Evolutionary conservation across 2,797 vertebrate genomes (phyloP).

Genomic region (Sebastes matsubarae): DNA sequence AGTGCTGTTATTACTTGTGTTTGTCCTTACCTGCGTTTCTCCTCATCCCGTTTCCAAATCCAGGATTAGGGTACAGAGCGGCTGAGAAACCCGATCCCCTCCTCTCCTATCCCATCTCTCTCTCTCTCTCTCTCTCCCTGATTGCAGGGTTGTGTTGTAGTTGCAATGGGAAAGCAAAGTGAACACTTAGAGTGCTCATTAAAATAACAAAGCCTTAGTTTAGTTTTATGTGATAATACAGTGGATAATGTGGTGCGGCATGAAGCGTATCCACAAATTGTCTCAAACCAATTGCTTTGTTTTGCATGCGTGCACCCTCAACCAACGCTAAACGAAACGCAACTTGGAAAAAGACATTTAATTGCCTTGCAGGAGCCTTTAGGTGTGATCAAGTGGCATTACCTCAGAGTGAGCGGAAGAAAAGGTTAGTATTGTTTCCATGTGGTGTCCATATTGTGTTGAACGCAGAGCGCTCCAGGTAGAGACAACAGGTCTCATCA

Average conservation of each 20-base stretch:
- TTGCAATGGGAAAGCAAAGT: slow-evolving; percentile 20
- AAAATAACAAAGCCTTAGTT: slow-evolving; percentile 7
- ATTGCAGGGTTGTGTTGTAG: slow-evolving; percentile 47
- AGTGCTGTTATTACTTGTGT: slow-evolving; percentile 70
- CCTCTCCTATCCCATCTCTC: slow-evolving; percentile 14
- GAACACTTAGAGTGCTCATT: slow-evolving; percentile 8
- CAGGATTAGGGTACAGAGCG: slow-evolving; percentile 79
- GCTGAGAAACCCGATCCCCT: slow-evolving; percentile 72
- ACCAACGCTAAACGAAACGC: not conserved
- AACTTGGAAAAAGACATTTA: not conserved
- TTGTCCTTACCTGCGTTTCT: slow-evolving; percentile 68
- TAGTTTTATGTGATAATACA: not conserved
- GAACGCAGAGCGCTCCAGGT: slow-evolving; percentile 28
- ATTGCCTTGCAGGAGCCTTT: not conserved
- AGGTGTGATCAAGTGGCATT: slow-evolving; percentile 3
- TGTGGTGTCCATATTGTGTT: slow-evolving; percentile 37
- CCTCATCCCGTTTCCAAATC: slow-evolving; percentile 74
- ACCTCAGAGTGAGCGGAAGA: slow-evolving; percentile 12
- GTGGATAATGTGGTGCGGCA: not conserved
- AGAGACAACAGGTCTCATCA: slow-evolving; percentile 64
- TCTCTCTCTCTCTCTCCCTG: slow-evolving; percentile 35
- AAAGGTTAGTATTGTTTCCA: slow-evolving; percentile 43
- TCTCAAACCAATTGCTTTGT: not conserved
- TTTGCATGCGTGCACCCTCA: not conserved
- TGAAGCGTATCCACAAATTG: not conserved